Percentiles rank a stretch among this genome's conserved stretches.
These are phyloP conservation scores for Addax nasomaculatus DNA, from an alignment of 2,113 vertebrate genomes.

Conservation along the genomic window DNA sequence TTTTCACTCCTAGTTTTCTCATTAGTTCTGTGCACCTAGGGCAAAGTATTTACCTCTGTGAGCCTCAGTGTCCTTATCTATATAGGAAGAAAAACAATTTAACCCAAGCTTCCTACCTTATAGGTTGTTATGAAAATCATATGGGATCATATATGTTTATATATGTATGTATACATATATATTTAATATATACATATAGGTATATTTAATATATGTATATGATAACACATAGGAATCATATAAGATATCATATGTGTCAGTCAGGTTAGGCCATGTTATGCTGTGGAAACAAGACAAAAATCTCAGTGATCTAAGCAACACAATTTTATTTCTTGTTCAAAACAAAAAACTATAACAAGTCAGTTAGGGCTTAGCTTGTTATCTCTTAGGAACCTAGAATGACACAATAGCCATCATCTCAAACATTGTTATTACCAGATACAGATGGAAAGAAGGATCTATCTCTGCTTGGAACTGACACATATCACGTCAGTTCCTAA, in stretches of 20 bases:
- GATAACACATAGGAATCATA: background rate
- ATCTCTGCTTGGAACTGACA: background rate
- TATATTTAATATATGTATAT: background rate
- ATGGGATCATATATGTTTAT: background rate
- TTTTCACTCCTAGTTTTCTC: background rate
- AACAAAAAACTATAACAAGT: background rate
- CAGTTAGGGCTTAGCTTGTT: background rate
- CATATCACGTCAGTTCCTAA: background rate
- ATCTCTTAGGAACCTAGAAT: background rate
- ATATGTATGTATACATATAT: background rate
- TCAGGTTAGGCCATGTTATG: background rate
- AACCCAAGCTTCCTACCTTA: background rate
- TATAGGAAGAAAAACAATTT: background rate
- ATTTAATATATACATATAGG: background rate
- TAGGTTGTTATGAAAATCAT: background rate
- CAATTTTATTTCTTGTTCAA: slow-evolving; percentile 9
- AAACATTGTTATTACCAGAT: background rate
- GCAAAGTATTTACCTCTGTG: background rate
- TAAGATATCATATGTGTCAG: background rate
- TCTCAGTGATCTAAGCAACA: background rate
- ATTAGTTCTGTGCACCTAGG: background rate
- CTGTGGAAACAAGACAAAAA: slow-evolving; percentile 6
- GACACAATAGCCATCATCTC: background rate
- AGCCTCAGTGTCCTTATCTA: background rate
- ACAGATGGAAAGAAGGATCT: background rate